Evolutionary conservation across 1,140 invertebrate genomes (phyloP).

Genomic region (Zaprionus camerounensis): DNA sequence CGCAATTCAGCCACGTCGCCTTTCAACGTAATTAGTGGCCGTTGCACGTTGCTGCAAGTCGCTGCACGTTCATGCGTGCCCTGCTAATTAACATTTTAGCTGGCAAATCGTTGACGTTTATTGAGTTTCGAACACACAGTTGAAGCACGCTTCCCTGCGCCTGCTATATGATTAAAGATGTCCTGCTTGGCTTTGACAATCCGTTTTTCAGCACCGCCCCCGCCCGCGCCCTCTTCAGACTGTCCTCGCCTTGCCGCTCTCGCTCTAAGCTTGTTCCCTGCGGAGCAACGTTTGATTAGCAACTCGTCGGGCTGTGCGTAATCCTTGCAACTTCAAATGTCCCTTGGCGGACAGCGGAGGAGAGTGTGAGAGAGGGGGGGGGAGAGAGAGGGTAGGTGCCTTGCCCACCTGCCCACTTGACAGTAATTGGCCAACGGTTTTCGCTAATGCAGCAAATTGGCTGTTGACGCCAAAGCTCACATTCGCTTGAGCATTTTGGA

Average conservation of each 20-base stretch:
- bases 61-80: conserved; percentile 7
- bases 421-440: conserved; percentile 80
- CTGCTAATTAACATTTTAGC: conserved; percentile 45
- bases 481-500: conserved; percentile 48
- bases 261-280: conserved; percentile 5
- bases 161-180: conserved; percentile 42
- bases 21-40: conserved; percentile 55
- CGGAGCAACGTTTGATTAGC: conserved; percentile 63
- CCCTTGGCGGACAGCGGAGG: conserved; percentile 31
- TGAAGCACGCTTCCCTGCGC: background rate
- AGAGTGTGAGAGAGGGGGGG: background rate
- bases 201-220: conserved; percentile 42
- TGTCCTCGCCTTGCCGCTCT: background rate
- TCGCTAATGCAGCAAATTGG: conserved; percentile 80
- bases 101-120: conserved; percentile 40
- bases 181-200: conserved; percentile 39
- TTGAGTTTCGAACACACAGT: conserved; percentile 45
- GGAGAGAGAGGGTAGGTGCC: background rate
- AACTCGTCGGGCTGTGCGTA: conserved; percentile 52
- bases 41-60: conserved; percentile 2
- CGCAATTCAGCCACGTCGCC: conserved; percentile 36
- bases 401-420: conserved; percentile 49
- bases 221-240: conserved; percentile 3
- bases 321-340: conserved; percentile 46
- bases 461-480: conserved; percentile 75